phyloP scores from a whole-genome alignment of 2,888 invertebrate species.

The Oligia strigilis region DNA sequence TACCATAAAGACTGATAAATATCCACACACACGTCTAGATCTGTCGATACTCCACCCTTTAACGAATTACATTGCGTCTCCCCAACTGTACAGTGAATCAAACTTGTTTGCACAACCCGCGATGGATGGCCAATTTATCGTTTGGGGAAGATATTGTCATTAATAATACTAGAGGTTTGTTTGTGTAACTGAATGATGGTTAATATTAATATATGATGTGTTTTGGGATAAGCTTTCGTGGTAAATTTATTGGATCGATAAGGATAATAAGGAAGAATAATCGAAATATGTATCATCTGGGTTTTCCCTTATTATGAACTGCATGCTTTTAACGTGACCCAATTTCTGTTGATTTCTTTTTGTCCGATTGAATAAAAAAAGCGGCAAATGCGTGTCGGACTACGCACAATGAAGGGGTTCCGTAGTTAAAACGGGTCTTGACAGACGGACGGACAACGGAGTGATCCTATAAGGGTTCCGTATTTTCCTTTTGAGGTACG shows the following conservation, averaged over 20 bases:
- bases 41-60: slow-evolving; percentile 66
- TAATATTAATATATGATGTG: slow-evolving; percentile 62
- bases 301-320: neutral
- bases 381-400: neutral
- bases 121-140: slow-evolving; percentile 60
- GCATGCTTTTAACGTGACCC: slow-evolving; percentile 1
- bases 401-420: neutral
- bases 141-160: slow-evolving; percentile 43
- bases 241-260: slow-evolving; percentile 25
- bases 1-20: slow-evolving; percentile 82
- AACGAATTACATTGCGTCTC: slow-evolving; percentile 60
- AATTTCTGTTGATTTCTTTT: slow-evolving; percentile 1
- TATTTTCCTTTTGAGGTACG: too few species aligned
- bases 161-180: slow-evolving; percentile 55
- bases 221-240: slow-evolving; percentile 40
- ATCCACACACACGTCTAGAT: slow-evolving; percentile 74
- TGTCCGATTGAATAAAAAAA: neutral
- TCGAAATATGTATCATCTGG: slow-evolving; percentile 15
- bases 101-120: slow-evolving; percentile 47
- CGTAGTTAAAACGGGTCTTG: neutral
- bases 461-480: neutral
- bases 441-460: too few species aligned
- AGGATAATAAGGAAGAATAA: slow-evolving; percentile 26
- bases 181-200: slow-evolving; percentile 55
- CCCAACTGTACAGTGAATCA: slow-evolving; percentile 32